Evolutionary conservation across 2,113 vertebrate species (phyloP).

Genomic region (Rhynchopsitta pachyrhyncha): DNA sequence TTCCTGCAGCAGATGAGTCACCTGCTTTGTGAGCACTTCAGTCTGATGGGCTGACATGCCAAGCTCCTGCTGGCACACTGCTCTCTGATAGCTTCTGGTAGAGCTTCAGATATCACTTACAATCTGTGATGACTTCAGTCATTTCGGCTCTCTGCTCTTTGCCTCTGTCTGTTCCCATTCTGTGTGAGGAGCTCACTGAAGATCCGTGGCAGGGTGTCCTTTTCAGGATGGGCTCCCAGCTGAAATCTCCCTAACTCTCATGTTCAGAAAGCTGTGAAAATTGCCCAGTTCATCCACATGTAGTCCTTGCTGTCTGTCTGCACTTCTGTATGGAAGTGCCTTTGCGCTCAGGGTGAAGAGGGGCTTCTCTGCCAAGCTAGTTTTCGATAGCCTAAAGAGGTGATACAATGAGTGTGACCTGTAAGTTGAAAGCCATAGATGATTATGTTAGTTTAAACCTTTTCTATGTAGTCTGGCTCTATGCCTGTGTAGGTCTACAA

Average conservation of each 20-base stretch:
- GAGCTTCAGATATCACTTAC: not conserved
- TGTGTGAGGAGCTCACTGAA: not conserved
- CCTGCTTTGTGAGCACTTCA: not conserved
- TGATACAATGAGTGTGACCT: not conserved
- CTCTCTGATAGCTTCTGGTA: not conserved
- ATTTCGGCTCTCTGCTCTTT: not conserved
- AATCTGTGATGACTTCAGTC: not conserved
- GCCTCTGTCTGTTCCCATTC: not conserved
- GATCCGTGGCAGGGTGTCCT: not conserved
- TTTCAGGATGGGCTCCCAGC: not conserved
- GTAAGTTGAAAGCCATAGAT: not conserved
- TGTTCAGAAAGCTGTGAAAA: not conserved
- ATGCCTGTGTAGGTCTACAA: not conserved
- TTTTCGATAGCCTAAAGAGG: not conserved
- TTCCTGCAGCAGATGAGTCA: not conserved
- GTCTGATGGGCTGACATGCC: not conserved
- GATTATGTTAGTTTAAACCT: not conserved
- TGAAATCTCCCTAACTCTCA: not conserved
- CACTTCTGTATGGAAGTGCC: not conserved
- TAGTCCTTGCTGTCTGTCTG: not conserved
- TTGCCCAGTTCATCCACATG: not conserved
- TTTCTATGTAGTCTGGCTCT: not conserved
- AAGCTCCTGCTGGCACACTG: not conserved
- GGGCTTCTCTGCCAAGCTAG: not conserved
- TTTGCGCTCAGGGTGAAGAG: not conserved